Percentiles rank a stretch among this genome's conserved stretches.
Evolutionary conservation across 2,888 invertebrate genomes (phyloP).

Genomic region (Creontiades dilutus): DNA sequence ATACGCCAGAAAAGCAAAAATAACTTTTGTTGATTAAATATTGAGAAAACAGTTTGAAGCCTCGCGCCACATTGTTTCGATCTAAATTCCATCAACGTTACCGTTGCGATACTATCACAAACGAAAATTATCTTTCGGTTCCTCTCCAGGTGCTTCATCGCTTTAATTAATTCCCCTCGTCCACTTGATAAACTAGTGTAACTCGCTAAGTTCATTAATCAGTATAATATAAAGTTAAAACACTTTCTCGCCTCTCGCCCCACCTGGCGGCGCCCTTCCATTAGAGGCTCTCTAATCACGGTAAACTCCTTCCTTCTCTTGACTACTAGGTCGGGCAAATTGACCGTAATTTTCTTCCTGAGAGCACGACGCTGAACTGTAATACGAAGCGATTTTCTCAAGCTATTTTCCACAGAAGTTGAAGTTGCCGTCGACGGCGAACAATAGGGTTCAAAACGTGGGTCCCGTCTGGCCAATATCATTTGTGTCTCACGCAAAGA

Average conservation of each 20-base stretch:
- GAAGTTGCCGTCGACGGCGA: neutral
- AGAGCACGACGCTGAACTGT: neutral
- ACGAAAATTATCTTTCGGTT: neutral
- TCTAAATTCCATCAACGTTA: too few relatives aligned
- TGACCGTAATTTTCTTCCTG: constrained; percentile 42
- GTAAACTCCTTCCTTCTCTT: neutral
- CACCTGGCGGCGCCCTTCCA: neutral
- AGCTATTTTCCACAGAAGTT: neutral
- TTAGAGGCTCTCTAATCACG: constrained; percentile 6
- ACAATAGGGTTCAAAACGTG: neutral
- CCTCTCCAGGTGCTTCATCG: neutral
- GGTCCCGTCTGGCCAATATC: neutral
- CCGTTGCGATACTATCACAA: too few relatives aligned
- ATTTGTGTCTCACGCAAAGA: too few relatives aligned
- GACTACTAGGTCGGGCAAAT: neutral
- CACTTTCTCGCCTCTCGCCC: neutral
- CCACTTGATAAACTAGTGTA: constrained; percentile 7
- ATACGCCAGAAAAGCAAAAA: too few relatives aligned
- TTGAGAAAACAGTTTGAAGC: too few relatives aligned
- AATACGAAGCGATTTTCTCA: constrained; percentile 11
- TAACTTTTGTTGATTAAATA: too few relatives aligned
- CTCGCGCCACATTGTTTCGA: too few relatives aligned
- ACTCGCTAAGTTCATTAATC: constrained; percentile 1
- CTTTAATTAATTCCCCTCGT: neutral
- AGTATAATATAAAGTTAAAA: constrained; percentile 14